phyloP scores from a whole-genome alignment of 2,113 vertebrate genomes.

The Romanogobio albipinnatus region DNA sequence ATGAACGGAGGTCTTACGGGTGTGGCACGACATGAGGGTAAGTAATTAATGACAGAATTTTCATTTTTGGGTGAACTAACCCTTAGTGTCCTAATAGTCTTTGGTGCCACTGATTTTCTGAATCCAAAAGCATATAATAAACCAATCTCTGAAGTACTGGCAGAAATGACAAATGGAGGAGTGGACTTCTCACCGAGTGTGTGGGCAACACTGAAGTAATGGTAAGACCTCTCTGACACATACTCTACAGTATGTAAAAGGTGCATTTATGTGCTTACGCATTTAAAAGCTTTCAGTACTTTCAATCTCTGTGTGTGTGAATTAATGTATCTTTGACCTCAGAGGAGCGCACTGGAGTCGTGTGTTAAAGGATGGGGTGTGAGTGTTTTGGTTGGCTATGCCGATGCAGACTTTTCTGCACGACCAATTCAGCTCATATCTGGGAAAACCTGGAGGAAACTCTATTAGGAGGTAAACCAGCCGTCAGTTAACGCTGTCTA shows the following conservation, averaged over 20 bases:
- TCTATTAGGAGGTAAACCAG: slow-evolving; percentile 72
- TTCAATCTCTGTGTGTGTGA: neutral
- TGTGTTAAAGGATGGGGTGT: slow-evolving; percentile 79
- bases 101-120: slow-evolving; percentile 81
- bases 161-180: slow-evolving; percentile 78
- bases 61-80: too few species aligned
- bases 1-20: too few species aligned
- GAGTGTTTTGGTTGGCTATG: slow-evolving; percentile 83
- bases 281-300: neutral
- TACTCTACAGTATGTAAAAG: neutral
- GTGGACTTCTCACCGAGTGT: slow-evolving; percentile 81
- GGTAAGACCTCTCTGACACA: slow-evolving; percentile 66
- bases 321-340: neutral
- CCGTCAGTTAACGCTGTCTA: neutral
- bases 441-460: slow-evolving; percentile 79
- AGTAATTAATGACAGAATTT: too few species aligned
- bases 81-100: too few species aligned
- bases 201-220: slow-evolving; percentile 75
- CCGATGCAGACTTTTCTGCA: slow-evolving; percentile 66
- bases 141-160: slow-evolving; percentile 77
- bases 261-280: neutral
- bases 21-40: too few species aligned
- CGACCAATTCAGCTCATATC: slow-evolving; percentile 75
- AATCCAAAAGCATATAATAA: slow-evolving; percentile 75
- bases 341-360: slow-evolving; percentile 81